Percentiles rank a stretch among this genome's conserved stretches.
phyloP scores from a whole-genome alignment of 2,113 vertebrate species.

The Opisthocomus hoazin region DNA sequence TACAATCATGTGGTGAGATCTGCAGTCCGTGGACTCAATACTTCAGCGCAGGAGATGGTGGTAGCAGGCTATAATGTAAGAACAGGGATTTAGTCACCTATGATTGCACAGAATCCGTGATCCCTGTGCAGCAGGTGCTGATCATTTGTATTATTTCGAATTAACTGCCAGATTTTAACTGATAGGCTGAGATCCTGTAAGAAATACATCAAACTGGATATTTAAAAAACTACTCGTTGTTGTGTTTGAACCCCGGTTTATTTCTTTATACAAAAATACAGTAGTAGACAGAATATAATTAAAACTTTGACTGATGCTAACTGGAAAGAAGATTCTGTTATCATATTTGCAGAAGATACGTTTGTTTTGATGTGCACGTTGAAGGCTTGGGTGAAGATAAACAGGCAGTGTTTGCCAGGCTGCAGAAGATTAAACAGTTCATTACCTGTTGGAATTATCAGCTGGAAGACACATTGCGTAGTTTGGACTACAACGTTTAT shows the following conservation, averaged over 20 bases:
- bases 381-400: constrained; percentile 16
- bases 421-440: constrained; percentile 31
- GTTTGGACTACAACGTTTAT: constrained; percentile 32
- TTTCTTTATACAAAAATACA: not conserved
- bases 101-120: not conserved
- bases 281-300: not conserved
- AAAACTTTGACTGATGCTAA: not conserved
- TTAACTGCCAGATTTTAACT: not conserved
- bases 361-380: not conserved
- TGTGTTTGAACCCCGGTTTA: not conserved
- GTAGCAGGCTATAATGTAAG: not conserved
- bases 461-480: constrained; percentile 17
- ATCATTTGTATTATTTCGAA: not conserved
- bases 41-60: rapidly evolving
- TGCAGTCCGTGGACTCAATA: rapidly evolving
- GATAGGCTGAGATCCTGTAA: not conserved
- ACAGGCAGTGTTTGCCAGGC: not conserved
- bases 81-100: not conserved
- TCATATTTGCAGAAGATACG: not conserved
- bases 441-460: constrained; percentile 50
- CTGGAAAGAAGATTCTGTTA: not conserved
- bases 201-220: not conserved
- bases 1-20: not conserved
- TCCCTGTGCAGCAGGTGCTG: not conserved
- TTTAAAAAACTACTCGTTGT: not conserved